Conservation (phyloP, 1,140 invertebrate genomes). For the Formica selysi region DNA sequence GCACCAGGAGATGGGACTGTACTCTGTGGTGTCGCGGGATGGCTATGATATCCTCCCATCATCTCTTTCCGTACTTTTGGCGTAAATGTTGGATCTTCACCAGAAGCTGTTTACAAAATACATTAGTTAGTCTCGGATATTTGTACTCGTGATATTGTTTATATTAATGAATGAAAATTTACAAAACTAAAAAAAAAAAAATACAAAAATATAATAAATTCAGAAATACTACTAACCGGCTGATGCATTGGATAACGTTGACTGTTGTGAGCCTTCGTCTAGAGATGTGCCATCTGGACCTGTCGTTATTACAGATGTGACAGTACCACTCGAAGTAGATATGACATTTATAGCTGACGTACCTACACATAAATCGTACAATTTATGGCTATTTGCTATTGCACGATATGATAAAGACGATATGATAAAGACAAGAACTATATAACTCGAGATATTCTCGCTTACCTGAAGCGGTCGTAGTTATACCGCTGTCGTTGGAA, state of each 20-base stretch:
- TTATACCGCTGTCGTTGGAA: constrained; percentile 88
- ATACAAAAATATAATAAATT: neutral
- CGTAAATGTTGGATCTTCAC: constrained; percentile 93
- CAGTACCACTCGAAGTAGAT: constrained; percentile 88
- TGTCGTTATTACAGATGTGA: constrained; percentile 94
- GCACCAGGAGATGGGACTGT: constrained; percentile 93
- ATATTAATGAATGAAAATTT: neutral
- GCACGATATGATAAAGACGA: neutral
- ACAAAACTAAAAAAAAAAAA: neutral
- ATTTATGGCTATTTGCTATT: neutral
- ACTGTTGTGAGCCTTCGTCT: constrained; percentile 96
- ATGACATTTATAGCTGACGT: constrained; percentile 84
- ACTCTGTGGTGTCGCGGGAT: constrained; percentile 91
- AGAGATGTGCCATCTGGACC: constrained; percentile 94
- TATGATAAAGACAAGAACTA: neutral
- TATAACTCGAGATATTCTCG: constrained; percentile 52
- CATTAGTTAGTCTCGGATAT: constrained; percentile 20
- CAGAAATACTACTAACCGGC: constrained; percentile 88
- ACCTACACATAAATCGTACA: constrained; percentile 75
- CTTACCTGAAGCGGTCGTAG: constrained; percentile 87
- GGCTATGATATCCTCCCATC: constrained; percentile 88
- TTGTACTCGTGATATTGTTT: neutral
- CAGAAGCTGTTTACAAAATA: constrained; percentile 89
- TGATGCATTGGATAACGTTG: constrained; percentile 95
- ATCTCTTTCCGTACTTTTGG: constrained; percentile 91